Conservation (phyloP, 1,140 invertebrate species). For the Lycorma delicatula region DNA sequence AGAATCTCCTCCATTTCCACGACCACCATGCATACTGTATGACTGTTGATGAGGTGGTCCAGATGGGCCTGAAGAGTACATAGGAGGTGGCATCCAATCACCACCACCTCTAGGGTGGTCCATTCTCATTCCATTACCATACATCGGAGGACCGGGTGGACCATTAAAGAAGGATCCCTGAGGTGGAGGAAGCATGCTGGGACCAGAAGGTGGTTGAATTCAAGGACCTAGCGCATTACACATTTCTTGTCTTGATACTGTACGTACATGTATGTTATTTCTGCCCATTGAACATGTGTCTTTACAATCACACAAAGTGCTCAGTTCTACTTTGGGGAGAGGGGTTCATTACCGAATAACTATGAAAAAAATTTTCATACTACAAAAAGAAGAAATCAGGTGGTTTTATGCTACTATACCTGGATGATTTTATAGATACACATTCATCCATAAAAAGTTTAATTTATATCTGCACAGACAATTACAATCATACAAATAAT, state of each 20-base stretch:
- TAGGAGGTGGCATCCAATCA: neutral
- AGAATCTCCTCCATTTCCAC: constrained; percentile 23
- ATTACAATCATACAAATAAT: too few species aligned
- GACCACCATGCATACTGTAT: neutral
- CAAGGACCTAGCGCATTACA: neutral
- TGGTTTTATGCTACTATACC: too few species aligned
- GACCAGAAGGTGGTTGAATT: neutral
- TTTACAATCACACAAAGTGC: too few species aligned
- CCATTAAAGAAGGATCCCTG: neutral
- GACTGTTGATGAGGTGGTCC: neutral
- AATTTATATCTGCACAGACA: too few species aligned
- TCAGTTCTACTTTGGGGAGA: too few species aligned
- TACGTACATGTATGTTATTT: constrained; percentile 52
- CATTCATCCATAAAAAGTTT: too few species aligned
- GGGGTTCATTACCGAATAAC: too few species aligned
- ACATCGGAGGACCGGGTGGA: neutral
- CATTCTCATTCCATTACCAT: neutral
- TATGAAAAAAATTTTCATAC: too few species aligned
- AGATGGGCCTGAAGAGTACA: too few species aligned
- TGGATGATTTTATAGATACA: too few species aligned
- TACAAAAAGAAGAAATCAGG: too few species aligned
- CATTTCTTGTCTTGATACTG: constrained; percentile 50
- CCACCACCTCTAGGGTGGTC: neutral
- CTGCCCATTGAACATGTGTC: constrained; percentile 57
- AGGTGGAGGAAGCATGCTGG: too few species aligned